phyloP scores from a whole-genome alignment of 2,888 invertebrate species.

The Aleiodes testaceus region DNA sequence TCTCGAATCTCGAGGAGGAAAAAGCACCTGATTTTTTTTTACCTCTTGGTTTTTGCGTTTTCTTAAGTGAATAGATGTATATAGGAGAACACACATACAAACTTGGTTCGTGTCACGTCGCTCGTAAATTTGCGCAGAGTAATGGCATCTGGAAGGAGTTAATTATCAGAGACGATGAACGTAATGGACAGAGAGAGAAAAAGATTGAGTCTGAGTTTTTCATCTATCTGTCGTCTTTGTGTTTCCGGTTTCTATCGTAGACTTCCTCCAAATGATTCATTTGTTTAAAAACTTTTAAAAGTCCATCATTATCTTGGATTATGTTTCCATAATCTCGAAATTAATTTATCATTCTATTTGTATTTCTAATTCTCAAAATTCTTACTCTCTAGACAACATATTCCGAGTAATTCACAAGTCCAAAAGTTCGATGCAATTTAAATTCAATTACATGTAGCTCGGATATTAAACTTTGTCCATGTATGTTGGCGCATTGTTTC shows the following conservation, averaged over 20 bases:
- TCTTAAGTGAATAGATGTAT: not conserved
- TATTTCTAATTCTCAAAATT: too few species aligned
- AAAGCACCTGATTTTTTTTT: not conserved
- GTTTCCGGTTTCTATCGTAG: constrained; percentile 18
- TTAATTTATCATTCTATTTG: not conserved
- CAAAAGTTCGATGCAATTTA: constrained; percentile 3
- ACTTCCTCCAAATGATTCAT: constrained; percentile 29
- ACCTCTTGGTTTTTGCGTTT: not conserved
- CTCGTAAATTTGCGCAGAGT: constrained; percentile 28
- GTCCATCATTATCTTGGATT: not conserved
- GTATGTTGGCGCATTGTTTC: constrained; percentile 1
- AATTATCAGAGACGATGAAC: constrained; percentile 29
- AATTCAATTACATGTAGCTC: constrained; percentile 1
- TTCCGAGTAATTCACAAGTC: not conserved
- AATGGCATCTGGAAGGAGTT: constrained; percentile 32
- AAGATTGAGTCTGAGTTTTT: not conserved
- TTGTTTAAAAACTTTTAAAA: not conserved
- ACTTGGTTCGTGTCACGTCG: constrained; percentile 7
- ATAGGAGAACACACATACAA: not conserved
- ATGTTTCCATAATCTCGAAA: not conserved
- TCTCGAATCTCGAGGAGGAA: constrained; percentile 4
- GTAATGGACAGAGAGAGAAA: constrained; percentile 5
- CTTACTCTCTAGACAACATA: too few species aligned
- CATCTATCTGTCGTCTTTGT: constrained; percentile 1
- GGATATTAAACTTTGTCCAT: constrained; percentile 6